Evolutionary conservation across 1,140 invertebrate genomes (phyloP).

Genomic region (Rhagoletis zephyria): DNA sequence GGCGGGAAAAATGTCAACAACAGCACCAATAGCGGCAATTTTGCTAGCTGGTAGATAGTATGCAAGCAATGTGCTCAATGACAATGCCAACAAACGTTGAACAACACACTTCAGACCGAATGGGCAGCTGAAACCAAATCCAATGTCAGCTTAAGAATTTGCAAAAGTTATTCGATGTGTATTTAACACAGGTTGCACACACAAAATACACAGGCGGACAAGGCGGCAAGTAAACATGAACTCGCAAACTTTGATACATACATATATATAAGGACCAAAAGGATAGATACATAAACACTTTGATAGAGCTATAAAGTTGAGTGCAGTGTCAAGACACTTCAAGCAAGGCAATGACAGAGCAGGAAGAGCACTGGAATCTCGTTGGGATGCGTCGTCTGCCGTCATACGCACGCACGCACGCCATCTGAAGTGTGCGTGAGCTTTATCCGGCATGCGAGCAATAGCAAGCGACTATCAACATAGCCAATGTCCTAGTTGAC

Average conservation of each 20-base stretch:
- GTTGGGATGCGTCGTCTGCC: background rate
- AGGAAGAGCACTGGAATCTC: background rate
- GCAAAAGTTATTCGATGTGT: conserved; percentile 53
- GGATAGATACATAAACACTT: background rate
- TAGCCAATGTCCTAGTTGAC: conserved; percentile 12
- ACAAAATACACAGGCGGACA: background rate
- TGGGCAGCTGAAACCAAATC: conserved; percentile 62
- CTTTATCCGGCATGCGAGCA: background rate
- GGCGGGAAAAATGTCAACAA: conserved; percentile 44
- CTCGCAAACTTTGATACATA: background rate
- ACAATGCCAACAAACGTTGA: conserved; percentile 15
- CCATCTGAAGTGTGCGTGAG: background rate
- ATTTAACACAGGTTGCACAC: conserved; percentile 27
- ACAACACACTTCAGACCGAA: conserved; percentile 40
- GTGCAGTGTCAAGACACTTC: background rate
- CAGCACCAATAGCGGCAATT: background rate
- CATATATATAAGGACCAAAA: background rate
- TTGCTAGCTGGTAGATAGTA: background rate
- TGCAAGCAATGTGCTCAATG: conserved; percentile 36
- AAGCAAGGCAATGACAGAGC: background rate
- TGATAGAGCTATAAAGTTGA: conserved; percentile 13
- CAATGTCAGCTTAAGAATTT: conserved; percentile 69
- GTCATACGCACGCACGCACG: background rate
- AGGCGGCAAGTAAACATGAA: background rate
- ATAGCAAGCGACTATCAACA: background rate